These are phyloP conservation scores for Agrochola litura DNA, from an alignment of 2,888 invertebrate species.

Conservation along the genomic window DNA sequence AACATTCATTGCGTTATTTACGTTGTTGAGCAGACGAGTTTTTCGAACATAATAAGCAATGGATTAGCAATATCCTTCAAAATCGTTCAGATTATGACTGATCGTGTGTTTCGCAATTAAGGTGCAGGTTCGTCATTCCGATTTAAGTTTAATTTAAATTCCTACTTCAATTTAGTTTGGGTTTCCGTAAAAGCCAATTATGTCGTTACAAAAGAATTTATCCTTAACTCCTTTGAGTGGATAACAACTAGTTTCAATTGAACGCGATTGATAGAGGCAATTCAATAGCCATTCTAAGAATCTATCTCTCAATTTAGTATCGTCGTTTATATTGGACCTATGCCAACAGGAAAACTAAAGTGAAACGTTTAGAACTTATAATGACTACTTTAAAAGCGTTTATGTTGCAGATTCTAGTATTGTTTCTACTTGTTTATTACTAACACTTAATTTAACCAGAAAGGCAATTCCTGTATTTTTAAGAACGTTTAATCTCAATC, in stretches of 20 bases:
- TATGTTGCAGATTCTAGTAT: background rate
- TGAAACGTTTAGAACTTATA: slow-evolving; percentile 48
- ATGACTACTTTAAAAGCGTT: slow-evolving; percentile 51
- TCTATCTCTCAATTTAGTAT: slow-evolving; percentile 46
- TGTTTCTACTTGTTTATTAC: background rate
- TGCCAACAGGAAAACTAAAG: slow-evolving; percentile 72
- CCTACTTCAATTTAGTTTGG: background rate
- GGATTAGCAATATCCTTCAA: too few species aligned
- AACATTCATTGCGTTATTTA: too few species aligned
- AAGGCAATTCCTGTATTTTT: background rate
- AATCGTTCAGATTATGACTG: too few species aligned
- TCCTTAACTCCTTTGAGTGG: slow-evolving; percentile 38
- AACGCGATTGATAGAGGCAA: slow-evolving; percentile 51
- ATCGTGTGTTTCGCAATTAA: too few species aligned
- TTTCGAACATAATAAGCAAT: too few species aligned
- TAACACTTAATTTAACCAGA: background rate
- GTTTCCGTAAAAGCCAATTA: slow-evolving; percentile 21
- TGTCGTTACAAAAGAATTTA: slow-evolving; percentile 29
- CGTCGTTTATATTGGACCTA: slow-evolving; percentile 55
- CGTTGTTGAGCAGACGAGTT: too few species aligned
- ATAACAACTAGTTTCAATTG: slow-evolving; percentile 56
- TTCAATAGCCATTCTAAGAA: slow-evolving; percentile 65
- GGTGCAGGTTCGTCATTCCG: too few species aligned
- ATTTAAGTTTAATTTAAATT: slow-evolving; percentile 1
- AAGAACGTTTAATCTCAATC: background rate